Evolutionary conservation across 2,797 vertebrate species (phyloP), one percentile per base, ranked within the genome.

Genomic region (Gephyroberyx darwinii): DNA sequence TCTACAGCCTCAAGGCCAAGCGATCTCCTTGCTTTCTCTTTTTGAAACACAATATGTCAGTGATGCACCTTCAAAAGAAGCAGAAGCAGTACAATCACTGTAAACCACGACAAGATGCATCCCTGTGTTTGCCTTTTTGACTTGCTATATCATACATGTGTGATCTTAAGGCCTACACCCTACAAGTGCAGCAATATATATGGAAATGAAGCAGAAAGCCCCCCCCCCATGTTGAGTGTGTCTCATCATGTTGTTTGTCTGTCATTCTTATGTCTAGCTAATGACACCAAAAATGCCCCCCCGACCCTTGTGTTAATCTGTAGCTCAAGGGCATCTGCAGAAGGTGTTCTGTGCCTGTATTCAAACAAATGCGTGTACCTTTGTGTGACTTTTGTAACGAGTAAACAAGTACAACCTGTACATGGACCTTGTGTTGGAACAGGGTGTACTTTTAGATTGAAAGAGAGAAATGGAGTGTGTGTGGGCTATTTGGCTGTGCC

Each of bases 131-230:
- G 69, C 48, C 53, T 43, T 6, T 26, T 39, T 45, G 19, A 30
- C 16, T 1, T 35, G 22, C 14, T 50, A 35, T n/a, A 7, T 31
- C 8, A 43, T 37, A 9, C 22, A 26, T 57, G 30, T 45, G 10
- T 26, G 10, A 50, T 53, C 20, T 57, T 30, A 31, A 35, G 63
- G 63, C 55, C 31, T 39, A 66, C 65, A 77, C 64, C 65, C 61
- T 26, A 17, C 51, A 37, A 37, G 8, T 35, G 31, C 51, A 65
- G 39, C 56, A 43, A 65, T 67, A 70, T 53, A 59, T 51, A 65
- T 13, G 17, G 48, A 67, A 50, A 47, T 65, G 5, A 9, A 45
- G 33, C 20, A 58, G 45, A 63, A 69, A 16, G 17, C 56, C 55
- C 22, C 31, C 41, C 58, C 41, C 22, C 22, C 22, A 26, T 43